Evolutionary conservation across 1,140 invertebrate genomes (phyloP), one percentile per base, ranked within the genome.

Genomic region (Olivierus martensii): DNA sequence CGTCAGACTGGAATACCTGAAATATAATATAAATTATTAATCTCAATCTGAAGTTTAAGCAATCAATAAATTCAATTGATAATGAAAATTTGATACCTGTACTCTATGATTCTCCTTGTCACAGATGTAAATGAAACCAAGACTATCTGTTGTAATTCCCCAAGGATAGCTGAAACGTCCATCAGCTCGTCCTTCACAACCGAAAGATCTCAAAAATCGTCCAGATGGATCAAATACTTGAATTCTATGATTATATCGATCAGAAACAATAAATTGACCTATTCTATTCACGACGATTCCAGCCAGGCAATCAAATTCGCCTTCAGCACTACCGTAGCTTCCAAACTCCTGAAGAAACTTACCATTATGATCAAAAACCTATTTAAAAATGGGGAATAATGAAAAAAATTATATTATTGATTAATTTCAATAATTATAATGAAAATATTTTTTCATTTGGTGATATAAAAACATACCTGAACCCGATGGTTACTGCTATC

Each of bases 91-190:
- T 22, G n/a, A 52, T 37, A 53, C 55, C 50, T 66, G 68, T 55
- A 93, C 82, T 71, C 91, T 80, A 73, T 95, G 88, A 75, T 95
- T 95, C 74, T 96, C 92, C 75, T 97, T 98, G 74, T 99, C 94
- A 74, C 90, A 96, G 45, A 98, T 91, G 69, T 97, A 99, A 66
- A 98, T 96, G 71, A 95, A 94, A 61, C 93, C 93, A 63, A 95
- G 79, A 47, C 89, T 88, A 70, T 98, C 93, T 43, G 93, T 95
- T 50, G 90, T 89, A 54, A 98, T 86, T 53, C 94, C 94, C 92
- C 93, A 97, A 7, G 93, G 93, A 74, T 96, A 96, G 74, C 91
- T 93, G 72, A 98, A 92, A 64, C 88, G 80, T 36, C 75, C 73
- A 44, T 72, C 68, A 11, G 52, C 59, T 83, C 87, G 69, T 18